A percentile compares a stretch with the other conserved stretches of the same genome.
phyloP scores from a whole-genome alignment of 2,113 vertebrate species.

The Murina feae region DNA sequence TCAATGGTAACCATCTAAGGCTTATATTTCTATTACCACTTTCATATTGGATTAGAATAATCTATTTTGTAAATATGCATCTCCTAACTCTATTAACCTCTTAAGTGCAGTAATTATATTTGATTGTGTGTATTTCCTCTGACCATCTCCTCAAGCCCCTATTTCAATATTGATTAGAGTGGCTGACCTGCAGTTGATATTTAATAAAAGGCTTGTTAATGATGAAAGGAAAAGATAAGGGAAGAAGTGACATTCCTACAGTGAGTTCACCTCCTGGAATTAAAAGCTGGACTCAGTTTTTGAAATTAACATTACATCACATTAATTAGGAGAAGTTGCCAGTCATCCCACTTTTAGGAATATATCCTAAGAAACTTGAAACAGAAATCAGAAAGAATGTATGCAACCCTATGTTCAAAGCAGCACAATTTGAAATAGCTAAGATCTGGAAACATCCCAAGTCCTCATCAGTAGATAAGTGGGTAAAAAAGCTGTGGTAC shows the following conservation, averaged over 20 bases:
- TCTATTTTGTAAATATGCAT: not conserved
- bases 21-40: not conserved
- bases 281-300: not conserved
- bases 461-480: no score
- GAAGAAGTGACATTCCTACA: not conserved
- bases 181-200: not conserved
- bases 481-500: no score
- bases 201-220: not conserved
- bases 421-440: no score
- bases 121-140: not conserved
- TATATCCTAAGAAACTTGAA: no score
- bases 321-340: not conserved
- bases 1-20: not conserved
- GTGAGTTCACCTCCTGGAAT: not conserved
- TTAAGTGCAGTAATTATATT: not conserved
- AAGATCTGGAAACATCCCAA: no score
- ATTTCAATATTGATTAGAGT: not conserved
- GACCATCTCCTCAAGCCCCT: not conserved
- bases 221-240: not conserved
- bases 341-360: no score
- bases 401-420: no score
- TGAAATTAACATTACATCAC: not conserved
- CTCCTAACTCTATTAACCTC: not conserved
- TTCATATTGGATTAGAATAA: not conserved
- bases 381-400: no score